Evolutionary conservation across 2,888 invertebrate genomes (phyloP).

Genomic region (Schrankia costaestrigalis): DNA sequence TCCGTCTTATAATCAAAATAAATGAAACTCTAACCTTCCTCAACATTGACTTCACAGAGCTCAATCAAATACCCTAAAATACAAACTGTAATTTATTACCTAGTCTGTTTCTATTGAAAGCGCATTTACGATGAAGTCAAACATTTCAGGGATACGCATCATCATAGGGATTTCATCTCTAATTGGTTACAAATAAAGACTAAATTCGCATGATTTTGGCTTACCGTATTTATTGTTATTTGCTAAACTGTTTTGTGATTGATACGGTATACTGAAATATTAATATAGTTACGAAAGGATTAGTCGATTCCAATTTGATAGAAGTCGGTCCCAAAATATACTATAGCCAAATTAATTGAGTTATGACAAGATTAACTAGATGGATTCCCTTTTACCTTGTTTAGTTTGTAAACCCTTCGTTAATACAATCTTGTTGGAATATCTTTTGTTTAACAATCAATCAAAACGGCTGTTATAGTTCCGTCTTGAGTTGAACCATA

Average conservation of each 20-base stretch:
- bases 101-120: neutral
- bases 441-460: neutral
- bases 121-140: neutral
- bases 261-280: neutral
- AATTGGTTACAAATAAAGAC: accelerated
- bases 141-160: too few relatives aligned
- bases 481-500: too few relatives aligned
- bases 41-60: too few relatives aligned
- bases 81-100: neutral
- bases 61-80: too few relatives aligned
- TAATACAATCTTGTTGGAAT: slow-evolving; percentile 4
- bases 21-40: too few relatives aligned
- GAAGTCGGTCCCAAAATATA: slow-evolving; percentile 14
- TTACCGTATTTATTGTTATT: slow-evolving; percentile 7
- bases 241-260: slow-evolving; percentile 11
- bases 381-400: slow-evolving; percentile 23
- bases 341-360: slow-evolving; percentile 24
- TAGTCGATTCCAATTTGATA: slow-evolving; percentile 17
- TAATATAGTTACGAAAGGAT: slow-evolving; percentile 9
- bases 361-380: slow-evolving; percentile 29
- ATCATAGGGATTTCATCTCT: slow-evolving; percentile 4
- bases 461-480: too few relatives aligned
- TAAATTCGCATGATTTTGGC: neutral
- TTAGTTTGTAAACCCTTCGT: slow-evolving; percentile 20
- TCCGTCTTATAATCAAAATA: too few relatives aligned